A percentile compares a stretch with the other conserved stretches of the same genome.
Conservation (phyloP, 2,113 vertebrate genomes). For the Harpagus bidentatus region DNA sequence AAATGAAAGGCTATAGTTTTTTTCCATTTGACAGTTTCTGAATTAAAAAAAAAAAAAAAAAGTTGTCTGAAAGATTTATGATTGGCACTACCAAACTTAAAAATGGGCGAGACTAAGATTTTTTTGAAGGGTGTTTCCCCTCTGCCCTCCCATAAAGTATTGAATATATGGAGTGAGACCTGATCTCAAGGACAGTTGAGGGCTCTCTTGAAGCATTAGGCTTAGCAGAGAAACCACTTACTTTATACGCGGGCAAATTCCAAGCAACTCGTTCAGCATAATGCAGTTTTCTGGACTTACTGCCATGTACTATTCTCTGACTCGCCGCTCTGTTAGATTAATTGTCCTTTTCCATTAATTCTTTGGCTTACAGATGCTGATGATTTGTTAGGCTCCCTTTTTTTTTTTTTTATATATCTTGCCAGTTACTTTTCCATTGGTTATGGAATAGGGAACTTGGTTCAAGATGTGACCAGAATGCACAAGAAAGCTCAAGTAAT, state of each 20-base stretch:
- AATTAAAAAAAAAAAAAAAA: neutral
- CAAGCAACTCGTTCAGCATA: neutral
- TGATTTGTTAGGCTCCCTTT: neutral
- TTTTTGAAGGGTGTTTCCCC: neutral
- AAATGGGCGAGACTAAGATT: neutral
- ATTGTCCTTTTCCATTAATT: conserved; percentile 5
- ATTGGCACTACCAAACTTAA: neutral
- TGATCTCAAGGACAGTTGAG: neutral
- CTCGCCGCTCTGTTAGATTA: neutral
- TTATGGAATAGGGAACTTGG: neutral
- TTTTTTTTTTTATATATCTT: neutral
- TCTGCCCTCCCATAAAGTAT: neutral
- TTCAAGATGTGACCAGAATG: neutral
- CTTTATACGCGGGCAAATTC: neutral
- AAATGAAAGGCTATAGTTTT: neutral
- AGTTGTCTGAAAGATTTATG: neutral
- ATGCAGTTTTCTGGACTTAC: neutral
- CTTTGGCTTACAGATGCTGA: neutral
- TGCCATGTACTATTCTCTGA: neutral
- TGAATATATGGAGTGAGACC: neutral
- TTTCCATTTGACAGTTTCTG: neutral
- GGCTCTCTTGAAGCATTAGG: neutral
- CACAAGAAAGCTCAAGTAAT: neutral
- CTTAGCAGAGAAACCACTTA: neutral
- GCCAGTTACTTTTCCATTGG: neutral